Base-by-base conservation (phyloP, 2,797 vertebrate species). In the Mus minutoides region DNA sequence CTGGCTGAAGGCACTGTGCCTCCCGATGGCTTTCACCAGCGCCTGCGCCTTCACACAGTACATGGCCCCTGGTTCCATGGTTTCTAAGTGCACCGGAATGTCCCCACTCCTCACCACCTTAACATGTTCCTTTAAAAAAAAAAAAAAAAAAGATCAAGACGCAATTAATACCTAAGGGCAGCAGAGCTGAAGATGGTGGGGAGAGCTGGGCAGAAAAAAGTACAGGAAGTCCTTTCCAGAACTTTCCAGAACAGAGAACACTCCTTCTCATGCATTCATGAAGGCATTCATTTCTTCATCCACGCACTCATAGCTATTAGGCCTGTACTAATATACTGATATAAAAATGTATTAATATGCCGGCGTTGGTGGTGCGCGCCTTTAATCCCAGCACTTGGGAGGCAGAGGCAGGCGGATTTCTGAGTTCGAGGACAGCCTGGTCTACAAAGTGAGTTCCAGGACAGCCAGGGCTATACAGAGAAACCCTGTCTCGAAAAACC, bases 31-130 rank as follows among this genome's bases (percentile, higher is more conserved):
- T 37, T 97, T 92, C 0, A 98, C 98, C 0, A 98, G 93, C 0
- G 98, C 91, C 97, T 97, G 98, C n/a, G 98, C 99, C 95, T 97
- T 98, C 37, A 98, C 98, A 78, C 98, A 99, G 17, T 99, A 98
- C 0, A 97, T 92, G 16, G 56, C 75, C 43, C 97, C 98, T 0
- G 96, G 95, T 80, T 98, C 98, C 97, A 98, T 97, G 52, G 97
- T 97, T 62, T 93, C 97, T 92, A 99, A 96, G 85, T 98, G 97
- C 73, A 98, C 43, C 1, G 96, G 60, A 0, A 94, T 76, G 2
- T 90, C 95, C 69, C 96, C 91, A 0, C 92, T 96, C 92, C 67
- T 98, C 91, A 98, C 11, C 52, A 92, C 4, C 94, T 97, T 98
- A 88, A 79, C 79, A 0, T 96, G 96, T 75, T 98, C 96, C 98